These are phyloP conservation scores for Syngnathoides biaculeatus DNA, from an alignment of 2,113 vertebrate genomes.

Conservation along the genomic window DNA sequence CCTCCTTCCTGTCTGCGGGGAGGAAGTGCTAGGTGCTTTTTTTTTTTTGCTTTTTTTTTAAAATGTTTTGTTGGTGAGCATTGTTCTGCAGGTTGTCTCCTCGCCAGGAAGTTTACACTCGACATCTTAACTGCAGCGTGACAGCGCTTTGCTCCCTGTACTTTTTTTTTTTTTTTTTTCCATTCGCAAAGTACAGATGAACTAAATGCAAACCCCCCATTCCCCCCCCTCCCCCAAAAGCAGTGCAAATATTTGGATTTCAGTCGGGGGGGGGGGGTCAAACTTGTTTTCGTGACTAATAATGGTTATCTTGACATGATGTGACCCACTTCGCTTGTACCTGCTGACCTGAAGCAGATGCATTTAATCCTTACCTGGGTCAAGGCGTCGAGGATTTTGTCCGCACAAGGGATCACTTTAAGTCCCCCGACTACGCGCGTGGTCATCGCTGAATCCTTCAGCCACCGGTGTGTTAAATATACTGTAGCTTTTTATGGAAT, in stretches of 20 bases:
- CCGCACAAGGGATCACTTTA: not conserved
- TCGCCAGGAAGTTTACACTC: slow-evolving; percentile 61
- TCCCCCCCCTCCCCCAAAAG: too few species aligned
- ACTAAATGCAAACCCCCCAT: too few species aligned
- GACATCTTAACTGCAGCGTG: slow-evolving; percentile 48
- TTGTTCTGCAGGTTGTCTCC: slow-evolving; percentile 1
- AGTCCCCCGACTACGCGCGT: not conserved
- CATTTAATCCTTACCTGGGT: slow-evolving; percentile 19
- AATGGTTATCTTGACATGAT: not conserved
- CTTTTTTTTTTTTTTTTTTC: not conserved
- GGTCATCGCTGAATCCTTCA: not conserved
- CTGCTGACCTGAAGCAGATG: slow-evolving; percentile 12
- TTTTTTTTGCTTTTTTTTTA: slow-evolving; percentile 39
- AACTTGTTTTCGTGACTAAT: not conserved
- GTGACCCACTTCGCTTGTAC: slow-evolving; percentile 1
- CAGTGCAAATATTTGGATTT: not conserved
- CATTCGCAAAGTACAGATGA: too few species aligned
- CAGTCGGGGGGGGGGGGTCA: too few species aligned
- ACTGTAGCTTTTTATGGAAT: not conserved
- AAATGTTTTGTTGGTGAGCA: not conserved
- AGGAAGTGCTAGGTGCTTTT: slow-evolving; percentile 32
- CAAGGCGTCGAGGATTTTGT: slow-evolving; percentile 23
- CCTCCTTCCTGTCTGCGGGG: slow-evolving; percentile 32
- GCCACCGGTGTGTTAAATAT: not conserved
- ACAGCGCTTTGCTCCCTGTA: slow-evolving; percentile 29